Base-by-base conservation (phyloP, 2,888 invertebrate genomes). In the Ichneumon xanthorius region DNA sequence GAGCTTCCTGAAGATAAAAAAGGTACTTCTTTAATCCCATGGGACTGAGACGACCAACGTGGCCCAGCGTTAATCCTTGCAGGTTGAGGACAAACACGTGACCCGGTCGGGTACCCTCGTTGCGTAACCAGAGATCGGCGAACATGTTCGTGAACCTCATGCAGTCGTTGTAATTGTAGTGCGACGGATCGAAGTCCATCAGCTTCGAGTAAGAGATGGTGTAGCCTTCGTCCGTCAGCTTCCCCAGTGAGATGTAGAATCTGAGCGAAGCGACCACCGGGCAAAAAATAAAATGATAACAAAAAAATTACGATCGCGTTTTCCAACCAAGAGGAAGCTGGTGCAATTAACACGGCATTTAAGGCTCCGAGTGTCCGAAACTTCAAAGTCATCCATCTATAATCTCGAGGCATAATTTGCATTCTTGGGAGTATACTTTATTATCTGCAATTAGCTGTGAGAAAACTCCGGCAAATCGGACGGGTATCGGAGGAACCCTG, bases 1-100 rank as follows among this genome's bases (percentile, higher is more conserved):
- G 95, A 11, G 95, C 96, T 92, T 97, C 97, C 96, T 97, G 97
- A 55, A 97, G 91, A 89, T 95, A 97, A 87, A 95, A 95, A 7
- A 97, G 94, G 88, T 96, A 96, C 91, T 96, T 97, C 88, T 96
- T 97, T 86, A 97, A 93, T 0, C 95, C 95, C 87, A 96, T 94
- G 0, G 96, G 92, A 80, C 95, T 96, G 0, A 97, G 92, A 88
- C 95, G 95, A 6, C 96, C 95, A 2, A 97, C 92, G 89, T 97
- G 97, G 0, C 96, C 95, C 30, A 97, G 92, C 0, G 94, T 94
- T 9, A 96, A 94, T 0, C 95, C 95, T 50, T 95, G 95, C 92
- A 96, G 95, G 92, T 97, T 97, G 22, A 97, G 94, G 0, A 96
- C 90, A 78, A 97, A 94, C 3, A 96, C 90, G 78, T 96, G 94